Conservation (phyloP, 2,113 vertebrate species). For the Myrmophylax atrothorax region DNA sequence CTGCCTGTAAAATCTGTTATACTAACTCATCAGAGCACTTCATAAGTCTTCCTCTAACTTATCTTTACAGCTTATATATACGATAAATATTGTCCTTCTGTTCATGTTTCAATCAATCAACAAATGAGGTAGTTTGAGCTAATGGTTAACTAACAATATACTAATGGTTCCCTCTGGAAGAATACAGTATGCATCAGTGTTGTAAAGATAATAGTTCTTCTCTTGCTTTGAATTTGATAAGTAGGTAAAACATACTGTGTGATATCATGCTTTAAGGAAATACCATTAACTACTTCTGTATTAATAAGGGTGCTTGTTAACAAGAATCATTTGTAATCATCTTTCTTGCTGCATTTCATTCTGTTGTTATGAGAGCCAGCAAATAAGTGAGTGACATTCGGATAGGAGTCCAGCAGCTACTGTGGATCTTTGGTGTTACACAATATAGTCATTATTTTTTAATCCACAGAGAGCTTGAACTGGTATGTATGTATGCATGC, state of each 20-base stretch:
- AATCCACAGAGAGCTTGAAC: constrained; percentile 11
- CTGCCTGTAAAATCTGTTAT: constrained; percentile 1
- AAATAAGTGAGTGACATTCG: constrained; percentile 26
- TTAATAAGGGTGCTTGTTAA: background rate
- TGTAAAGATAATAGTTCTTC: background rate
- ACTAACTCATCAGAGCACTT: background rate
- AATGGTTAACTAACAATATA: background rate
- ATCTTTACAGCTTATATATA: background rate
- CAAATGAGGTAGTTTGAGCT: background rate
- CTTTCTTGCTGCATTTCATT: background rate
- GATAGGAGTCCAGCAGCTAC: constrained; percentile 36
- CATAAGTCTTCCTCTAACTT: constrained; percentile 24
- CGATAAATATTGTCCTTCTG: background rate
- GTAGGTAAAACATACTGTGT: background rate
- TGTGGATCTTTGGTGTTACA: background rate
- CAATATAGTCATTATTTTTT: constrained; percentile 20
- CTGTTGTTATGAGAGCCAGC: background rate
- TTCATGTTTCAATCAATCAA: background rate
- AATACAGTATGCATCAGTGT: background rate
- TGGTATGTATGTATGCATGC: background rate
- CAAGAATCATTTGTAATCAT: background rate
- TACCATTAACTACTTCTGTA: background rate
- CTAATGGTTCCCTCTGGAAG: background rate
- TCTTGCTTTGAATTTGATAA: background rate
- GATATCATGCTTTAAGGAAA: background rate